Evolutionary conservation across 2,888 invertebrate genomes (phyloP).

Genomic region (Diploptera punctata): DNA sequence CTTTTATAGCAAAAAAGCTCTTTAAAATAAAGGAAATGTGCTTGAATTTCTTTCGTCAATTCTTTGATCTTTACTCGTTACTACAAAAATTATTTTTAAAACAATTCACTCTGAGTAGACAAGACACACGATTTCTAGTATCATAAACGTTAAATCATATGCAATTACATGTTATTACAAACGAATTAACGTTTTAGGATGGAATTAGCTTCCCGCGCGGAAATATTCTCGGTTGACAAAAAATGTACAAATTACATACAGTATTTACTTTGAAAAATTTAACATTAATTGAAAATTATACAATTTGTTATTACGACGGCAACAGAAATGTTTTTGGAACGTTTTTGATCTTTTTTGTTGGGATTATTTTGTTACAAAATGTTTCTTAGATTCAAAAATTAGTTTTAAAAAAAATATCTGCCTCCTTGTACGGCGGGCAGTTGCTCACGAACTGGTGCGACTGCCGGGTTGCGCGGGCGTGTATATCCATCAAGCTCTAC

Average conservation of each 20-base stretch:
- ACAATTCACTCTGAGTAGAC: background rate
- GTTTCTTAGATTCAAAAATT: no score
- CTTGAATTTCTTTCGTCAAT: no score
- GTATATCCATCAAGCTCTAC: background rate
- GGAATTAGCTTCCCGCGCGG: background rate
- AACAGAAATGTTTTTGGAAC: no score
- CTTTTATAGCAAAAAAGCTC: no score
- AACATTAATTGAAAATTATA: background rate
- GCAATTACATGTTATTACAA: background rate
- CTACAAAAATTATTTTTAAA: background rate
- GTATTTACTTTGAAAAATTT: background rate
- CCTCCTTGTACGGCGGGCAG: constrained; percentile 2
- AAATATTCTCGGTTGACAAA: background rate
- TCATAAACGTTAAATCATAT: no score
- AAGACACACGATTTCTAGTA: background rate
- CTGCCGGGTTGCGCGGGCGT: background rate
- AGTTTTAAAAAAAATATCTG: constrained; percentile 15
- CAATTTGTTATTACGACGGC: no score
- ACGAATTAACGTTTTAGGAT: background rate
- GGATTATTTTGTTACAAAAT: no score
- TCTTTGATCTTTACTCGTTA: background rate
- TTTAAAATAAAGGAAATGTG: no score
- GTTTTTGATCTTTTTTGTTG: no score
- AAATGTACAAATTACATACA: background rate
- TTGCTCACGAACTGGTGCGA: constrained; percentile 4